Percentiles rank a stretch among this genome's conserved stretches.
Evolutionary conservation across 2,888 invertebrate species (phyloP).

Genomic region (Parascotia fuliginaria): DNA sequence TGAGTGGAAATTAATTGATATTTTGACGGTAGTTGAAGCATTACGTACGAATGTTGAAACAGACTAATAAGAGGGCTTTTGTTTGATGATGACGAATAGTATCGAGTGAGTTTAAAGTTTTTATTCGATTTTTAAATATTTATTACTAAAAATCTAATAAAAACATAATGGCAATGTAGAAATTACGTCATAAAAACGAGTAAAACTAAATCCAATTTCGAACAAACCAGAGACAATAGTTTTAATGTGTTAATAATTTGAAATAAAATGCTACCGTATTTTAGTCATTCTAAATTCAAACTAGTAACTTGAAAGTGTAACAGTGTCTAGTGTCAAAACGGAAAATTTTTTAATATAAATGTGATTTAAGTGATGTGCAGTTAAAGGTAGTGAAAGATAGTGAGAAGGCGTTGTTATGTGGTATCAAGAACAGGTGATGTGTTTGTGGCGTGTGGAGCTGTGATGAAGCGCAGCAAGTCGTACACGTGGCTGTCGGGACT

Average conservation of each 20-base stretch:
- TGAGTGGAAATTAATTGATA: constrained; percentile 71
- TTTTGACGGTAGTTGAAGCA: constrained; percentile 59
- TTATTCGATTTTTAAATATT: not conserved
- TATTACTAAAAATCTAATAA: not conserved
- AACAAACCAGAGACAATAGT: too few relatives aligned
- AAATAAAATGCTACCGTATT: too few relatives aligned
- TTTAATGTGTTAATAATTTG: too few relatives aligned
- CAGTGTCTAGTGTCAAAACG: too few relatives aligned
- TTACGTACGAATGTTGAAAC: constrained; percentile 49
- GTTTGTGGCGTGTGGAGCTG: not conserved
- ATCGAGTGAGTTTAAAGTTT: constrained; percentile 16
- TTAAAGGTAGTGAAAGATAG: not conserved
- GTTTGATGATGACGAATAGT: constrained; percentile 36
- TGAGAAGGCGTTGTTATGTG: constrained; percentile 5
- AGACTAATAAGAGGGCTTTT: constrained; percentile 37
- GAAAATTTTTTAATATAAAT: not conserved
- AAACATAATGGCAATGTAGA: too few relatives aligned
- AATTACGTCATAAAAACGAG: too few relatives aligned
- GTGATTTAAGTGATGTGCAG: constrained; percentile 2
- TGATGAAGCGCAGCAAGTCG: constrained; percentile 80
- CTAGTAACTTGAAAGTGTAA: too few relatives aligned
- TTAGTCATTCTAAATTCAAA: too few relatives aligned
- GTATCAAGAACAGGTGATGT: constrained; percentile 11
- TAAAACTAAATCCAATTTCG: not conserved
- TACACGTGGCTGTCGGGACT: constrained; percentile 82